Conservation (phyloP, 1,140 invertebrate species). For the Atta cephalotes region DNA sequence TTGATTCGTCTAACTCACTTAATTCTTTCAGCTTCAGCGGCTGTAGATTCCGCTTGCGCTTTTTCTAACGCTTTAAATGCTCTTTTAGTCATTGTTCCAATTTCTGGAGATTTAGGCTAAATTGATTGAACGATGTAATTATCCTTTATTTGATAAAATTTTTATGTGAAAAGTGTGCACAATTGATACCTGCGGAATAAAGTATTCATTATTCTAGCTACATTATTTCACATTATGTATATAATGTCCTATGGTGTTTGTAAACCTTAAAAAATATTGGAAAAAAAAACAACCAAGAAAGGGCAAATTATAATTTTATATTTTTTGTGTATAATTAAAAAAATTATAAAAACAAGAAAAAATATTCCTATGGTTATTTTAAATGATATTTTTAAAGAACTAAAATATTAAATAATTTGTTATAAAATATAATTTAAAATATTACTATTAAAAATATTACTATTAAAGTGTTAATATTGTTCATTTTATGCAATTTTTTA, state of each 20-base stretch:
- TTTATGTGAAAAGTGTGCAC: not conserved
- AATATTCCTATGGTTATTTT: not conserved
- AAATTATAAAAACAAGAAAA: not conserved
- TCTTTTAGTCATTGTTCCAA: slow-evolving; percentile 61
- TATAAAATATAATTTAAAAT: not conserved
- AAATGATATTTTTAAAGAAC: not conserved
- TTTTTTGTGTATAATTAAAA: not conserved
- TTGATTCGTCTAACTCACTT: slow-evolving; percentile 37
- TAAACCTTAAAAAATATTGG: not conserved
- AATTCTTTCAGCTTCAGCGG: slow-evolving; percentile 66
- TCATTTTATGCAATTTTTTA: not conserved
- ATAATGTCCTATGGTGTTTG: not conserved
- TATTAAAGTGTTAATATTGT: not conserved
- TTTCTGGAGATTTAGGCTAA: slow-evolving; percentile 16
- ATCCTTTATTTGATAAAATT: slow-evolving; percentile 20
- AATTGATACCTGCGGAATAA: slow-evolving; percentile 25
- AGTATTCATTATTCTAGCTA: not conserved
- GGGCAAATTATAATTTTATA: not conserved
- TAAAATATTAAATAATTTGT: not conserved
- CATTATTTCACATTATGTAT: not conserved
- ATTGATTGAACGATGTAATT: slow-evolving; percentile 21
- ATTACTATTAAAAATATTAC: not conserved
- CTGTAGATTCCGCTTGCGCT: slow-evolving; percentile 55
- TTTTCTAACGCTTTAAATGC: slow-evolving; percentile 66
- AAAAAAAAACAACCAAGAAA: not conserved